Conservation (phyloP, 1,140 invertebrate genomes). For the Megalopta genalis region DNA sequence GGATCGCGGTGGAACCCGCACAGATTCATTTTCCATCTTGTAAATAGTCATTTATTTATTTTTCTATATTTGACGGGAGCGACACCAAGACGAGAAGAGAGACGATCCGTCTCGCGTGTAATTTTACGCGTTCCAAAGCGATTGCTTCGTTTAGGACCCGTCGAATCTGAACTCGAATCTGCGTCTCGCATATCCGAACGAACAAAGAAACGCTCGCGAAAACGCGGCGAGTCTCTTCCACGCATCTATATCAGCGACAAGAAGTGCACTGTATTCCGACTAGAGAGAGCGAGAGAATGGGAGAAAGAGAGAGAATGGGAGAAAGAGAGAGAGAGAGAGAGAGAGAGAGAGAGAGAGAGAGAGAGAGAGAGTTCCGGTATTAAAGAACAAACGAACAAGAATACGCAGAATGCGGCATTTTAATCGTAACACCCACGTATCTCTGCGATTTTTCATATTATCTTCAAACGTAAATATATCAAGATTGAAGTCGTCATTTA, state of each 20-base stretch:
- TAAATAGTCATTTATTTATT: constrained; percentile 76
- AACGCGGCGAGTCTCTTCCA: constrained; percentile 55
- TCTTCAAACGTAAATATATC: too few relatives aligned
- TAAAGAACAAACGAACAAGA: too few relatives aligned
- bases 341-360: background rate
- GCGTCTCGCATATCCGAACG: constrained; percentile 54
- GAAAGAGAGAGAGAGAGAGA: background rate
- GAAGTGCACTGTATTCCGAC: constrained; percentile 43
- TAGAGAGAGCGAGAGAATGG: background rate
- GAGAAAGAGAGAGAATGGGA: too few relatives aligned
- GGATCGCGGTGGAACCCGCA: constrained; percentile 36
- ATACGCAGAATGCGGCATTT: too few relatives aligned
- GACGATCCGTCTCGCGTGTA: background rate
- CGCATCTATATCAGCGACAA: constrained; percentile 52
- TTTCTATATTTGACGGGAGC: constrained; percentile 71
- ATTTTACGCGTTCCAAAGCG: constrained; percentile 21
- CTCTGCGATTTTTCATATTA: too few relatives aligned
- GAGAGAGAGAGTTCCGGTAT: too few relatives aligned
- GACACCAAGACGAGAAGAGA: constrained; percentile 16
- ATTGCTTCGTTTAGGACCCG: constrained; percentile 44
- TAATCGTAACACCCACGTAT: too few relatives aligned
- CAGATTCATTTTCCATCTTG: constrained; percentile 69
- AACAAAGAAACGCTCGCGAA: constrained; percentile 43
- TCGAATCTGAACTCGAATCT: constrained; percentile 61
- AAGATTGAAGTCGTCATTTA: too few relatives aligned